These are phyloP conservation scores for Bovichtus variegatus DNA, from an alignment of 2,797 vertebrate genomes.

Conservation along the genomic window DNA sequence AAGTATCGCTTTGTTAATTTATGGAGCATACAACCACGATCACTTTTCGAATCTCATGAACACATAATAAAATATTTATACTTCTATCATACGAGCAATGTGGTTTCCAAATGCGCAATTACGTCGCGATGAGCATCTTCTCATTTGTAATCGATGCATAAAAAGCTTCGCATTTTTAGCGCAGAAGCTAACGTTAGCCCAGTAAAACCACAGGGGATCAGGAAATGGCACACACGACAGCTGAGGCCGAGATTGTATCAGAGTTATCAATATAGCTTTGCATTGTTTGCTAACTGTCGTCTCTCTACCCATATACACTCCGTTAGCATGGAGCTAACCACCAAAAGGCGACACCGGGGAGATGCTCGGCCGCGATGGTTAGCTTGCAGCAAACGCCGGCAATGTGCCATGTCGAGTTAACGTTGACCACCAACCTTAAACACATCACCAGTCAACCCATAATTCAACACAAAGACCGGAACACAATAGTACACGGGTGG, in stretches of 20 bases:
- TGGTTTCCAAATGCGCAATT: neutral
- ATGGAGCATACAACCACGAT: neutral
- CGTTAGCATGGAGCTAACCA: constrained; percentile 24
- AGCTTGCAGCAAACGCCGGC: constrained; percentile 57
- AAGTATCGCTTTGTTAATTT: neutral
- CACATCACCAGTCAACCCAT: neutral
- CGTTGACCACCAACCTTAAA: neutral
- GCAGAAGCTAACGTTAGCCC: constrained; percentile 26
- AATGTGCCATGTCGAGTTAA: neutral
- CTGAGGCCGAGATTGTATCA: constrained; percentile 34
- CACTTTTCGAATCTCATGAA: neutral
- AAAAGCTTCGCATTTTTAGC: constrained; percentile 11
- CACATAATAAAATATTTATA: neutral
- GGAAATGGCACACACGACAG: constrained; percentile 8
- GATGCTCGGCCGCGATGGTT: constrained; percentile 29
- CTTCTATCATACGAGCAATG: rapidly evolving
- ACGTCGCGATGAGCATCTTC: neutral
- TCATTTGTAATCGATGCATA: constrained; percentile 19
- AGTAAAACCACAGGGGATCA: constrained; percentile 27
- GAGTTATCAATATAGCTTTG: constrained; percentile 28
- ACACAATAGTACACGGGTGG: neutral
- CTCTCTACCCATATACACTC: constrained; percentile 29
- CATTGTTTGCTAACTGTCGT: constrained; percentile 63
- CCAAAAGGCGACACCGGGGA: constrained; percentile 14
- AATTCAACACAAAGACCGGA: constrained; percentile 11